These are phyloP conservation scores for Bellardia pandia DNA, from an alignment of 2,888 invertebrate genomes.

Conservation along the genomic window DNA sequence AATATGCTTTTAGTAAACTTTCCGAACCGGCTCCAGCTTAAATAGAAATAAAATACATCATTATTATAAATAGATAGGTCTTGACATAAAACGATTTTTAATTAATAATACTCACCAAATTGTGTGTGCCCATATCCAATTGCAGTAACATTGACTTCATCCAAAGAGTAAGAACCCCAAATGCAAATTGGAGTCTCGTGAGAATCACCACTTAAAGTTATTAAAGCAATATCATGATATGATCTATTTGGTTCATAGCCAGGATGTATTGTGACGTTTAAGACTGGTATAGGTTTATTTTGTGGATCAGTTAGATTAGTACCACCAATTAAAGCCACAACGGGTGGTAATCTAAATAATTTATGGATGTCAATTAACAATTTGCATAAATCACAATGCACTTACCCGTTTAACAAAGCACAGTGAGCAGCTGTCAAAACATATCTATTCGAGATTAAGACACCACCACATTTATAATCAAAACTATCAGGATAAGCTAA, in stretches of 20 bases:
- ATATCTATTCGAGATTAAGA: constrained; percentile 58
- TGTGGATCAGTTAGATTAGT: constrained; percentile 54
- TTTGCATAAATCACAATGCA: not conserved
- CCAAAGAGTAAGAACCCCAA: constrained; percentile 82
- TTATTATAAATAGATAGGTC: not conserved
- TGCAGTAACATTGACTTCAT: constrained; percentile 84
- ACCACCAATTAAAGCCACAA: constrained; percentile 69
- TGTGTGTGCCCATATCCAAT: constrained; percentile 86
- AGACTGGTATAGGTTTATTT: constrained; percentile 40
- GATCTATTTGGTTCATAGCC: constrained; percentile 53
- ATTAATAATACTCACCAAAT: constrained; percentile 77
- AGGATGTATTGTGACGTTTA: constrained; percentile 61
- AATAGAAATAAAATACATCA: constrained; percentile 5
- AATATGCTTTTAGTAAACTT: constrained; percentile 71
- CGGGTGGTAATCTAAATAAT: constrained; percentile 54
- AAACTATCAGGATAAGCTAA: not conserved
- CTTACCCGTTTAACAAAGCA: constrained; percentile 64
- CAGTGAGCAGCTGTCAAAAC: constrained; percentile 73
- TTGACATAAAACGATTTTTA: not conserved
- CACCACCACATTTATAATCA: constrained; percentile 73
- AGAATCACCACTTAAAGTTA: constrained; percentile 24
- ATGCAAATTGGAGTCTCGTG: constrained; percentile 46
- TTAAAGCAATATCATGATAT: constrained; percentile 73
- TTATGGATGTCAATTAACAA: not conserved
- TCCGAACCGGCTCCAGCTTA: constrained; percentile 68